phyloP scores from a whole-genome alignment of 2,113 vertebrate species.

The Tupaia tana region DNA sequence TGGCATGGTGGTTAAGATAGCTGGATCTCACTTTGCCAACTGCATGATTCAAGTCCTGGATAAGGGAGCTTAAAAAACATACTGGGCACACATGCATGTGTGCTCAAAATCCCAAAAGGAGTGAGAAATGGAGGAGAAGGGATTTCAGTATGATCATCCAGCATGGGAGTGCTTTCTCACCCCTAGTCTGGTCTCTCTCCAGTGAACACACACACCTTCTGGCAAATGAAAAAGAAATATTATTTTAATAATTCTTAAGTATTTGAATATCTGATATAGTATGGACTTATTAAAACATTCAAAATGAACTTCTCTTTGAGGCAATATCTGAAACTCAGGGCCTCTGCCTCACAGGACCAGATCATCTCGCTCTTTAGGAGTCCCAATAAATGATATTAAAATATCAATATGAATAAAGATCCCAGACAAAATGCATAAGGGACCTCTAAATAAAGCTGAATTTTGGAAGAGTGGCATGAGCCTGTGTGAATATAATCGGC shows the following conservation, averaged over 20 bases:
- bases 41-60: no score
- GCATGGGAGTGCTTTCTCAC: no score
- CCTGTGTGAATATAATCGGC: not conserved
- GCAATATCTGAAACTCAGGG: not conserved
- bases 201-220: no score
- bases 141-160: no score
- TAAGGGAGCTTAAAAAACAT: no score
- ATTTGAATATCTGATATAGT: not conserved
- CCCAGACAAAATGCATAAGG: not conserved
- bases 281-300: not conserved
- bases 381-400: not conserved
- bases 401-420: not conserved
- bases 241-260: slow-evolving; percentile 10
- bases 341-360: not conserved
- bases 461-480: not conserved
- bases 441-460: not conserved
- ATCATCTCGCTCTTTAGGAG: not conserved
- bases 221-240: not conserved
- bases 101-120: no score
- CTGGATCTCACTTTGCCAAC: no score
- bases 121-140: no score
- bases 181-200: no score
- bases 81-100: no score
- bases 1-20: no score
- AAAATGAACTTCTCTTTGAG: not conserved